These are phyloP conservation scores for Rhizoglyphus robini DNA, from an alignment of 1,140 invertebrate genomes.

Conservation along the genomic window DNA sequence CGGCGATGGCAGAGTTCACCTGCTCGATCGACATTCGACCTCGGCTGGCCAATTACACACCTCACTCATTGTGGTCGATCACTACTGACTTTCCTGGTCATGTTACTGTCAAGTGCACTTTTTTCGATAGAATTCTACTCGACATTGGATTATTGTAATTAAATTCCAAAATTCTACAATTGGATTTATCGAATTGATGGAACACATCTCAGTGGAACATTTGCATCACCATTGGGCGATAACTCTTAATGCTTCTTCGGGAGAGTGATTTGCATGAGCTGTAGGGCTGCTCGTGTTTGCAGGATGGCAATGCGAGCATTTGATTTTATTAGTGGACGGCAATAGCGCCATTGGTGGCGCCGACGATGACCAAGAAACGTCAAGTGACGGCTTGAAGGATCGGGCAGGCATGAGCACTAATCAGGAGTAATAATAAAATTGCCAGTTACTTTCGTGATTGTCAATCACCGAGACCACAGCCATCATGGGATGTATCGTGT, in stretches of 20 bases:
- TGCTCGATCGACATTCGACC: neutral
- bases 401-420: neutral
- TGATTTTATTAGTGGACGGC: too few relatives aligned
- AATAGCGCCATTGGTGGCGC: too few relatives aligned
- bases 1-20: conserved; percentile 8
- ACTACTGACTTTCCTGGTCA: neutral
- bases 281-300: too few relatives aligned
- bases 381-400: neutral
- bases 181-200: too few relatives aligned
- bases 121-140: neutral
- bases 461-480: neutral
- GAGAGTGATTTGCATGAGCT: too few relatives aligned
- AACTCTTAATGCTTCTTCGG: too few relatives aligned
- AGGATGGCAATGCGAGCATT: too few relatives aligned
- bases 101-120: too few relatives aligned
- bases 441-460: conserved; percentile 12
- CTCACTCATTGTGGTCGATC: neutral
- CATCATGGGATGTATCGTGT: neutral
- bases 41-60: neutral
- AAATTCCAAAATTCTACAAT: too few relatives aligned
- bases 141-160: too few relatives aligned
- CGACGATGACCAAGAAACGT: conserved; percentile 13
- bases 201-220: too few relatives aligned
- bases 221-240: too few relatives aligned
- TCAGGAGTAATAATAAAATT: conserved; percentile 8